A percentile compares a stretch with the other conserved stretches of the same genome.
Conservation (phyloP, 2,113 vertebrate genomes). For the Dinomys branickii region DNA sequence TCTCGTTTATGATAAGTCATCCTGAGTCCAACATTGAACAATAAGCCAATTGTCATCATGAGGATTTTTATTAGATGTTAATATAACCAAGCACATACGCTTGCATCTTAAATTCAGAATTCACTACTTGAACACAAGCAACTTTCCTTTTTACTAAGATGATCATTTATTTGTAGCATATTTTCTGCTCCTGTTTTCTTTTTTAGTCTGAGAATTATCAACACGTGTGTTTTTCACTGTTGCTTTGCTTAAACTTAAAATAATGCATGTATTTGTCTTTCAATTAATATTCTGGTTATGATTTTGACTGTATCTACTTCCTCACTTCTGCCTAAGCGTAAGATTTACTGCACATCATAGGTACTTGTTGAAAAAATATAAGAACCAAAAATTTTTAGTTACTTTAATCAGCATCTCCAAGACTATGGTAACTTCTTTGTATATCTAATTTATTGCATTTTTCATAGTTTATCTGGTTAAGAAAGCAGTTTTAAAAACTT, state of each 20-base stretch:
- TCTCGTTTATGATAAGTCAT: conserved; percentile 61
- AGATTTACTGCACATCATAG: background rate
- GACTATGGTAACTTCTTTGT: background rate
- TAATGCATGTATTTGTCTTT: background rate
- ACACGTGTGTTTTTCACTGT: background rate
- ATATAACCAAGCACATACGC: conserved; percentile 19
- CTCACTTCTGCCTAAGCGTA: conserved; percentile 12
- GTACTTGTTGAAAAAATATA: background rate
- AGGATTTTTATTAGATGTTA: conserved; percentile 52
- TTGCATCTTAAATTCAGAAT: conserved; percentile 59
- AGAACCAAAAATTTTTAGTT: background rate
- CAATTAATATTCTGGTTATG: background rate
- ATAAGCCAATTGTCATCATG: conserved; percentile 37
- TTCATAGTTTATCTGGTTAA: conserved; percentile 5
- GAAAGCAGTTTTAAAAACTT: background rate
- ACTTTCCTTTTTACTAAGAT: conserved; percentile 42
- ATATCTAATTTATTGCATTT: conserved; percentile 4
- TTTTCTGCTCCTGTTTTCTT: conserved; percentile 33
- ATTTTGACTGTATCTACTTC: background rate
- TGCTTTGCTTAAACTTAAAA: conserved; percentile 37
- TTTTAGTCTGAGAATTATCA: conserved; percentile 16
- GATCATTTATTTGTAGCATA: conserved; percentile 39
- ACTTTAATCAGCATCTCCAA: background rate
- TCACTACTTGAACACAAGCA: conserved; percentile 23
- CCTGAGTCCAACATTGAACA: conserved; percentile 49